Evolutionary conservation across 2,888 invertebrate species (phyloP).

Genomic region (Leptopterna dolabrata): DNA sequence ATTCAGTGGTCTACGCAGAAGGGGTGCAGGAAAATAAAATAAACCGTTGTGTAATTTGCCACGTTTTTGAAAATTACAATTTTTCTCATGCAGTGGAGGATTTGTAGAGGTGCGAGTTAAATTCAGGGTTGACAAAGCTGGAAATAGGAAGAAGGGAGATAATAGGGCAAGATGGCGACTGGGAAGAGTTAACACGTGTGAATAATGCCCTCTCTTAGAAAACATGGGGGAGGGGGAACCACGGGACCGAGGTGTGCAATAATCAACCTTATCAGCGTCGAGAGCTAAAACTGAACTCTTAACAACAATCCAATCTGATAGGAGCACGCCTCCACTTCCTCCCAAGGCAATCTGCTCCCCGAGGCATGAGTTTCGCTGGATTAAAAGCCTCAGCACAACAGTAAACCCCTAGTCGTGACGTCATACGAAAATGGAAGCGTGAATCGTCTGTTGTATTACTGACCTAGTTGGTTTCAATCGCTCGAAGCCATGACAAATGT

Average conservation of each 20-base stretch:
- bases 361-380: constrained; percentile 48
- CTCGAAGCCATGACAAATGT: not conserved
- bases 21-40: too few relatives aligned
- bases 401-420: constrained; percentile 16
- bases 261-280: constrained; percentile 44
- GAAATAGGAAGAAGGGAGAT: constrained; percentile 40
- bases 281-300: constrained; percentile 49
- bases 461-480: constrained; percentile 4
- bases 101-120: constrained; percentile 6
- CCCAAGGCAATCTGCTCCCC: constrained; percentile 53
- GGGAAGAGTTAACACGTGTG: constrained; percentile 43
- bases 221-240: not conserved
- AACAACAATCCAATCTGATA: constrained; percentile 54
- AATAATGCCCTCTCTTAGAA: constrained; percentile 11
- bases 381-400: constrained; percentile 33
- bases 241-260: constrained; percentile 35
- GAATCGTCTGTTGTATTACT: not conserved
- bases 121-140: constrained; percentile 16
- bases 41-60: too few relatives aligned
- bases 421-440: constrained; percentile 20
- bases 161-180: constrained; percentile 27
- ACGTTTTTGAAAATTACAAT: not conserved
- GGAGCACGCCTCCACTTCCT: constrained; percentile 36
- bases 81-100: not conserved
- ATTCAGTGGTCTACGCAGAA: too few relatives aligned